These are phyloP conservation scores for Pygathrix nemaeus DNA, from an alignment of 2,113 vertebrate genomes.

Conservation along the genomic window DNA sequence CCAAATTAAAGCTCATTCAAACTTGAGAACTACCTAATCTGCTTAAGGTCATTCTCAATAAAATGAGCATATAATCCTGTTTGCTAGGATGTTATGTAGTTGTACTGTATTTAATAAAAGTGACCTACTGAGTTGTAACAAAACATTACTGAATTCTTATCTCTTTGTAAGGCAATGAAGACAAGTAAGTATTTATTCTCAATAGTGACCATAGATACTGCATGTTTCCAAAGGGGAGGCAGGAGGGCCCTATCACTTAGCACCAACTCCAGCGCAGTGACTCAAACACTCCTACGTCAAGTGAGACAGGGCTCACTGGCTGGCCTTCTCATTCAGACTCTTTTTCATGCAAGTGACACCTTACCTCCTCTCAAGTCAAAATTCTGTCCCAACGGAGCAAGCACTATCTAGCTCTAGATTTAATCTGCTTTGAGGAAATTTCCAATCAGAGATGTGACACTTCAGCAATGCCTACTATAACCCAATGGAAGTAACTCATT, in stretches of 20 bases:
- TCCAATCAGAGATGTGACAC: background rate
- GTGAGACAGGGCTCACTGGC: background rate
- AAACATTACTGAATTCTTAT: background rate
- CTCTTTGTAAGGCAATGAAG: background rate
- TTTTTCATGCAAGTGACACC: background rate
- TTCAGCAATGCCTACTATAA: background rate
- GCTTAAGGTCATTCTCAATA: background rate
- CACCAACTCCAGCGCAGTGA: fast-evolving
- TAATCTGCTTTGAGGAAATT: conserved; percentile 5
- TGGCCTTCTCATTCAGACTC: background rate
- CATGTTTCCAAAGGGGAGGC: background rate
- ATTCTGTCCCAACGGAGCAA: background rate
- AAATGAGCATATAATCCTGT: background rate
- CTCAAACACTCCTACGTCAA: background rate
- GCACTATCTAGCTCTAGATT: background rate
- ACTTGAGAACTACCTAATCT: background rate
- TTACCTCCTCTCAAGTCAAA: background rate
- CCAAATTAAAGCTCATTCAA: background rate
- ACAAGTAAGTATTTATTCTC: background rate
- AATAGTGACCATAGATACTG: fast-evolving
- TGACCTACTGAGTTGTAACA: background rate
- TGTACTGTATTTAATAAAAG: background rate
- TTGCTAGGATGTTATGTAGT: background rate
- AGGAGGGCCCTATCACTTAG: fast-evolving
- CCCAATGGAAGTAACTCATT: background rate